These are phyloP conservation scores for Poecilia gillii DNA, from an alignment of 2,797 vertebrate genomes.

Conservation along the genomic window DNA sequence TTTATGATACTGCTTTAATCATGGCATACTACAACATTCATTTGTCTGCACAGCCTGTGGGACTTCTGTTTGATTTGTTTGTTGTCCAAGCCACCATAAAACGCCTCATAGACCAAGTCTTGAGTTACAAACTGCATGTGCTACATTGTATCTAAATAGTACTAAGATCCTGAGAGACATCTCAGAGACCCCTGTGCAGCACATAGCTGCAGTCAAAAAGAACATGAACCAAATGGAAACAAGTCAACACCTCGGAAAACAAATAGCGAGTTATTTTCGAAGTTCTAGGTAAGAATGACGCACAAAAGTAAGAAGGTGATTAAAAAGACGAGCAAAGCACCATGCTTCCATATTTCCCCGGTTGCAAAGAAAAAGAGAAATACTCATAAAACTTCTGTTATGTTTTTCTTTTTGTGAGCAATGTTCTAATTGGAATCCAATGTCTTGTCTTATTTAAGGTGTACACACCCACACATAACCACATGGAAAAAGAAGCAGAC, in stretches of 20 bases:
- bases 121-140: background rate
- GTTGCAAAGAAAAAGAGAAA: background rate
- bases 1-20: background rate
- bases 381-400: background rate
- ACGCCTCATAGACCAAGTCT: background rate
- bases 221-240: background rate
- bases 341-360: background rate
- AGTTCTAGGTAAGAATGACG: background rate
- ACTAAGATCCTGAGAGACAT: background rate
- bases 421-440: conserved; percentile 31
- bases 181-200: background rate
- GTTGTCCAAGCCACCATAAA: background rate
- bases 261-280: background rate
- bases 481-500: conserved; percentile 9
- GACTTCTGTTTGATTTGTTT: background rate
- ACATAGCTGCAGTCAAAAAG: background rate
- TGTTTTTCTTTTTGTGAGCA: conserved; percentile 15
- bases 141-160: background rate
- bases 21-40: background rate
- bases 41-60: background rate
- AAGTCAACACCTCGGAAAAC: background rate
- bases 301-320: background rate
- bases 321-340: background rate
- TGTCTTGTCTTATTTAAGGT: conserved; percentile 40
- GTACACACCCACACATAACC: conserved; percentile 19